Evolutionary conservation across 2,888 invertebrate genomes (phyloP), one percentile per base, ranked within the genome.

Genomic region (Criorhina ranunculi): DNA sequence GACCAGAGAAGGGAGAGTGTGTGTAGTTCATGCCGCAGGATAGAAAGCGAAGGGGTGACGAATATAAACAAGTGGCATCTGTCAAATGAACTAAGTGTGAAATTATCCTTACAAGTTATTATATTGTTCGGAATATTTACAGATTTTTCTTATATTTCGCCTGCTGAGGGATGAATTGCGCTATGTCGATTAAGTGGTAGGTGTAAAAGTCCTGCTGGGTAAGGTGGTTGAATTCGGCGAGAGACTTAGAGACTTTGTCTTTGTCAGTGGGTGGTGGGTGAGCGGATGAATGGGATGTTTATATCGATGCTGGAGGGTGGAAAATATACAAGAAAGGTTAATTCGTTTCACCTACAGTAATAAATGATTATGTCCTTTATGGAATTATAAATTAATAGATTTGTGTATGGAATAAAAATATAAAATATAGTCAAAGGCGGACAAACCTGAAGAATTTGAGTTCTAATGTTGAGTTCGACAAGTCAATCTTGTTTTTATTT

Each of bases 261-360:
- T 17, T 29, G 44, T 37, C 9, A 46, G 72, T 66, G 80, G 79
- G 79, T 75, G 73, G 69, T 73, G 86, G 73, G 69, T 73, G 86
- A 87, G 44, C 86, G 87, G 87, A 88, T 88, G 87, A 88, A 73
- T 57, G 37, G 62, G 7, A 75, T 79, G 73, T 75, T 83, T 69
- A 33, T 75, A 83, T 67, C 42, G 73, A 53, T 49, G 57, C 51
- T 40, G 57, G 64, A 79, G 83, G 83, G 83, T 73, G 72, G 89
- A 88, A 89, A 88, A 88, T 87, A 87, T 88, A 87, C 88, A 85
- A 87, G 88, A 88, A 87, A 88, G 88, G 88, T 89, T 89, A 89
- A 89, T 88, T 86, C 86, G 77, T 87, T 87, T 86, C 87, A 87
- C 86, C 82, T 81, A 11, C 42, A 37, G 79, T 62, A 59, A 73